phyloP scores from a whole-genome alignment of 1,140 invertebrate genomes.

The Pseudomyrmex concolor region DNA sequence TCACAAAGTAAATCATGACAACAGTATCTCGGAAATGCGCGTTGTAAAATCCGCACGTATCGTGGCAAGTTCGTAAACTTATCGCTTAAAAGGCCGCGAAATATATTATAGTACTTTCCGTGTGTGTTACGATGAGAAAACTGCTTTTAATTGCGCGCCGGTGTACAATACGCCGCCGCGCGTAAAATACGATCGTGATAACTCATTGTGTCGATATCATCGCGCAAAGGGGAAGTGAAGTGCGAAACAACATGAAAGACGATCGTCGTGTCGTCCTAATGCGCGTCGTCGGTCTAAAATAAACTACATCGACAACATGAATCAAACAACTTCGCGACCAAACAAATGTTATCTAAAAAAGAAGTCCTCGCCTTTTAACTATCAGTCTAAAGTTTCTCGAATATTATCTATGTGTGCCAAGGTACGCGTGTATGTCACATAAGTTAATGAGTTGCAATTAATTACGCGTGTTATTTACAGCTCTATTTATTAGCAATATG shows the following conservation, averaged over 20 bases:
- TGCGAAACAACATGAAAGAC: slow-evolving; percentile 35
- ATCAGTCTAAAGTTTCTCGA: slow-evolving; percentile 11
- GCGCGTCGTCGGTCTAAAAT: slow-evolving; percentile 26
- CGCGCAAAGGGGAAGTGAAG: slow-evolving; percentile 35
- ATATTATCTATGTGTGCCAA: slow-evolving; percentile 49
- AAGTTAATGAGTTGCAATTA: background rate
- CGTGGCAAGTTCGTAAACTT: slow-evolving; percentile 38
- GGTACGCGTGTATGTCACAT: slow-evolving; percentile 13
- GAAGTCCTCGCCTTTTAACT: background rate
- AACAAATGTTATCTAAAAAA: slow-evolving; percentile 5
- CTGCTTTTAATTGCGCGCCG: slow-evolving; percentile 51
- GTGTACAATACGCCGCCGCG: background rate
- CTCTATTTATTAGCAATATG: too few relatives aligned
- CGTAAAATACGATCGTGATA: slow-evolving; percentile 66
- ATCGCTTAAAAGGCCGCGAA: slow-evolving; percentile 36
- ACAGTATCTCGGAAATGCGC: slow-evolving; percentile 13
- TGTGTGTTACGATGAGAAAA: slow-evolving; percentile 12
- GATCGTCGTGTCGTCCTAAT: slow-evolving; percentile 20
- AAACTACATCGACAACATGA: slow-evolving; percentile 57
- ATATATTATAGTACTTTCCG: slow-evolving; percentile 32
- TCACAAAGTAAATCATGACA: slow-evolving; percentile 55
- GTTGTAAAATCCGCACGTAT: slow-evolving; percentile 48
- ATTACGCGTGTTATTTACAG: too few relatives aligned
- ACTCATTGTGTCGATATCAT: slow-evolving; percentile 48
- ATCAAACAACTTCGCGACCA: background rate